phyloP scores from a whole-genome alignment of 2,113 vertebrate genomes.

The Siphamia tubifer region DNA sequence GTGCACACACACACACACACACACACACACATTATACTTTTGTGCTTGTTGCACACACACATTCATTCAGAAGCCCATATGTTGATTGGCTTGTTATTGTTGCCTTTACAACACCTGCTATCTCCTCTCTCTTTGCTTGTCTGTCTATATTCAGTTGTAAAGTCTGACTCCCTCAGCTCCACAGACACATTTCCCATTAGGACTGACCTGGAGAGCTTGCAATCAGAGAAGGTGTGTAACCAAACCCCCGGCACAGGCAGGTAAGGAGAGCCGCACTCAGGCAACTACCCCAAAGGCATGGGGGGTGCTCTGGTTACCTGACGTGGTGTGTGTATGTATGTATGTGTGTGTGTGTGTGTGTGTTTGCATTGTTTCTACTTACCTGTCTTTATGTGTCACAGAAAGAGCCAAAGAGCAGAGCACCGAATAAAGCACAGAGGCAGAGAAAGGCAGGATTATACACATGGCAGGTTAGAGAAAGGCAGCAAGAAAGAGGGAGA shows the following conservation, averaged over 20 bases:
- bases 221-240: constrained; percentile 82
- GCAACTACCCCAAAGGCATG: constrained; percentile 58
- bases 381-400: constrained; percentile 63
- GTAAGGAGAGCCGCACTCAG: constrained; percentile 74
- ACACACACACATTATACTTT: background rate
- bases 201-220: constrained; percentile 66
- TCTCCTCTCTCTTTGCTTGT: constrained; percentile 6
- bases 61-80: constrained; percentile 49
- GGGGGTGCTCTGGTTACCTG: constrained; percentile 77
- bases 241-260: constrained; percentile 58
- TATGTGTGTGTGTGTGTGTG: no score
- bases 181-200: constrained; percentile 46
- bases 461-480: constrained; percentile 64
- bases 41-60: constrained; percentile 3
- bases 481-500: constrained; percentile 48
- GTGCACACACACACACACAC: no score
- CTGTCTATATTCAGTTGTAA: constrained; percentile 41
- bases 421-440: constrained; percentile 42
- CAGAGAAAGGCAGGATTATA: constrained; percentile 77
- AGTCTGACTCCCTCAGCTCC: constrained; percentile 19
- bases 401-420: constrained; percentile 47
- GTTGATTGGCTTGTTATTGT: constrained; percentile 60
- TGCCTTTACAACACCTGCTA: constrained; percentile 32
- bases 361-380: constrained; percentile 60
- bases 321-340: constrained; percentile 18